Evolutionary conservation across 1,140 invertebrate genomes (phyloP).

Genomic region (Scaptodrosophila lebanonensis): DNA sequence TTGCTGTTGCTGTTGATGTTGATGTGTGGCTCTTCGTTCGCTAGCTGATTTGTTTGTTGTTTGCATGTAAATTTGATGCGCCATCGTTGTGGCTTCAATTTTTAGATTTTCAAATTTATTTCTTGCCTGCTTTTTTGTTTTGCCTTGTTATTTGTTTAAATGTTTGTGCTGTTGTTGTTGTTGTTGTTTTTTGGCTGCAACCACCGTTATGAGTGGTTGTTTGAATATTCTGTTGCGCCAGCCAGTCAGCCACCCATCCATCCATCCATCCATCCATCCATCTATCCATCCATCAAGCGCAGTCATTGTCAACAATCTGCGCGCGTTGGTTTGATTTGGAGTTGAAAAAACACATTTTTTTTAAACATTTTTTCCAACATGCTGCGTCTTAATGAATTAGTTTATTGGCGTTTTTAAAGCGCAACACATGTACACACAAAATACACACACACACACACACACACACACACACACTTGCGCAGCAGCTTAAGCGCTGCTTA

Average conservation of each 20-base stretch:
- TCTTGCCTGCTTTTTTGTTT: conserved; percentile 32
- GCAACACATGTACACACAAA: no score
- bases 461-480: no score
- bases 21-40: conserved; percentile 24
- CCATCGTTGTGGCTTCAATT: conserved; percentile 26
- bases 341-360: no score
- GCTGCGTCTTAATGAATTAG: no score
- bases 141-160: conserved; percentile 62
- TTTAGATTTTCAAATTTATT: conserved; percentile 65
- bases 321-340: conserved; percentile 18
- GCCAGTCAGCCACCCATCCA: conserved; percentile 17
- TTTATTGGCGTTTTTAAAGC: no score
- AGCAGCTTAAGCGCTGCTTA: no score
- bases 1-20: conserved; percentile 6
- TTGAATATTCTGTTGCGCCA: conserved; percentile 4
- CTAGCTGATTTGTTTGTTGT: conserved; percentile 67
- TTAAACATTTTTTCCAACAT: no score
- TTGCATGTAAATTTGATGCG: conserved; percentile 70
- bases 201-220: conserved; percentile 37
- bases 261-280: conserved; percentile 17
- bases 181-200: conserved; percentile 37
- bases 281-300: conserved; percentile 41
- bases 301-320: conserved; percentile 26
- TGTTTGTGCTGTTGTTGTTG: conserved; percentile 34
- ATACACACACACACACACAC: no score